Conservation (phyloP, 2,888 invertebrate species). For the Meteorus colon region DNA sequence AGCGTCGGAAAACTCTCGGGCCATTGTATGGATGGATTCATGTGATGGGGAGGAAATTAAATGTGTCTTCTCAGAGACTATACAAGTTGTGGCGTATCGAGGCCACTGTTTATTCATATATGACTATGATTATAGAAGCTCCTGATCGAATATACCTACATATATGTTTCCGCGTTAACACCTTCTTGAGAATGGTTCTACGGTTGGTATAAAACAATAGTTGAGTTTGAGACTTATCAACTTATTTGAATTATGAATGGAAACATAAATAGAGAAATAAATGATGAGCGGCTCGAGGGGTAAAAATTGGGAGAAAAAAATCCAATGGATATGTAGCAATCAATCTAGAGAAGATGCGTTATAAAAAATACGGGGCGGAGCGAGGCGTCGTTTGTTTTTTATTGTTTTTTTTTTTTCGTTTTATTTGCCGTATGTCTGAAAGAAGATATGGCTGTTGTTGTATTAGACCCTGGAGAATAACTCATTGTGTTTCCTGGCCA, state of each 20-base stretch:
- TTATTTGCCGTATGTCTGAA: neutral
- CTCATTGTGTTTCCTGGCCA: slow-evolving; percentile 52
- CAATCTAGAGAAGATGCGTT: slow-evolving; percentile 21
- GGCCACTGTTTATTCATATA: neutral
- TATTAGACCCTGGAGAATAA: slow-evolving; percentile 27
- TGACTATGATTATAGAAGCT: neutral
- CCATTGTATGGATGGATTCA: slow-evolving; percentile 15
- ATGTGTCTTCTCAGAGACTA: slow-evolving; percentile 24
- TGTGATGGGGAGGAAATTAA: slow-evolving; percentile 39
- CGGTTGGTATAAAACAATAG: slow-evolving; percentile 25
- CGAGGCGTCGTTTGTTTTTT: slow-evolving; percentile 26
- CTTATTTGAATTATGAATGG: slow-evolving; percentile 35
- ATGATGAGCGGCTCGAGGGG: slow-evolving; percentile 24
- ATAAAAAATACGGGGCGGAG: neutral
- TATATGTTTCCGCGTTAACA: neutral
- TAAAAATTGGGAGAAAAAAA: slow-evolving; percentile 11
- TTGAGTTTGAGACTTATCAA: slow-evolving; percentile 25
- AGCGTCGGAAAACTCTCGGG: slow-evolving; percentile 34
- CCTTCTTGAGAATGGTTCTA: slow-evolving; percentile 23
- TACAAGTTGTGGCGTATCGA: neutral
- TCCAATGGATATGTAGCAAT: slow-evolving; percentile 24
- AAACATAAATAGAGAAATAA: slow-evolving; percentile 22
- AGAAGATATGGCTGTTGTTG: slow-evolving; percentile 35
- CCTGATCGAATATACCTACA: neutral
- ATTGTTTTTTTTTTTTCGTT: slow-evolving; percentile 37